Evolutionary conservation across 2,888 invertebrate species (phyloP), one percentile per base, ranked within the genome.

Genomic region (Rhagonycha fulva): DNA sequence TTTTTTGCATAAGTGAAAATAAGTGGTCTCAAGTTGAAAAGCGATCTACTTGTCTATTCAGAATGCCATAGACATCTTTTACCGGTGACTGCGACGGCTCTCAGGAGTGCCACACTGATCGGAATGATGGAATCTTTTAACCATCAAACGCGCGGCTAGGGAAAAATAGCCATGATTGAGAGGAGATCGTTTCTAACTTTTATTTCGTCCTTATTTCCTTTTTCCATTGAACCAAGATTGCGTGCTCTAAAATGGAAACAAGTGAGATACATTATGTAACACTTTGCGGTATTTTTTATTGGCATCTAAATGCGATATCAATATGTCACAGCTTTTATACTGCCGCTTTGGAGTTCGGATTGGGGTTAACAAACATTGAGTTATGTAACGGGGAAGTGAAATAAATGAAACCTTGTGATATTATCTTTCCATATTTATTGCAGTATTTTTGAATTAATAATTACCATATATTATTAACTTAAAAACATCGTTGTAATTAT

Each of bases 61-160:
- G 82, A 82, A 82, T 83, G 83, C 82, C 84, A 84, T 86, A 84
- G 84, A 84, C 87, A 87, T 86, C 84, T 85, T 85, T 87, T 86
- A 86, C 84, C 84, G 83, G 85, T 85, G 87, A 87, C 87, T 85
- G 83, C 82, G 86, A 88, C 86, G 84, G 85, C 86, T 86, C 88
- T 88, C 88, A 82, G 84, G 87, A 86, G 88, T 87, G 85, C 87
- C 84, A 87, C 87, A 86, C 84, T 87, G 88, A 88, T 88, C 87
- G 87, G 85, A 88, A 87, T 88, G 88, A 88, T 88, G 88, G 88
- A 88, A 88, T 88, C 88, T 88, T 86, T 88, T 87, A 88, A 88
- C 87, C 87, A 85, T 87, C 86, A 86, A 88, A 88, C 86, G 87
- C 84, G 86, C 87, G 84, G 83, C 88, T 86, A 83, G 88, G 88